Conservation (phyloP, 2,797 vertebrate genomes). For the Benthosema pterotum region DNA sequence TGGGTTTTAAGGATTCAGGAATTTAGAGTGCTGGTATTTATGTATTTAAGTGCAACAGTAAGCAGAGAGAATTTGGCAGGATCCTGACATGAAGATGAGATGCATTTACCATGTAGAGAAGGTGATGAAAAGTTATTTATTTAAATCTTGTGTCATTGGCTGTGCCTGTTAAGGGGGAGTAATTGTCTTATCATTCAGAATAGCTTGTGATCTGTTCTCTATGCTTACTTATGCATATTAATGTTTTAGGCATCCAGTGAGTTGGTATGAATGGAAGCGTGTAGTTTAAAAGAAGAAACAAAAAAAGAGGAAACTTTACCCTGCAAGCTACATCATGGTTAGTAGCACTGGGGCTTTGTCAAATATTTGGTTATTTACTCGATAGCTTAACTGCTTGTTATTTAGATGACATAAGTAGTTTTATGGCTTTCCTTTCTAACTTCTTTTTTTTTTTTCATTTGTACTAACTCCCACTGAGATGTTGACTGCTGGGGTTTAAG, state of each 20-base stretch:
- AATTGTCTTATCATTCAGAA: conserved; percentile 66
- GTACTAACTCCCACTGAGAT: conserved; percentile 52
- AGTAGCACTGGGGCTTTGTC: conserved; percentile 52
- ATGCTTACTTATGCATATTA: conserved; percentile 59
- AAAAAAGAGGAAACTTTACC: not conserved
- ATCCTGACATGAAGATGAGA: conserved; percentile 38
- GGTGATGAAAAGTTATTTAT: conserved; percentile 57
- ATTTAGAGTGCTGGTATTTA: conserved; percentile 69
- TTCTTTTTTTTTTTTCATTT: conserved; percentile 28
- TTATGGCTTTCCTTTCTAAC: not conserved
- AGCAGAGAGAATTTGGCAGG: conserved; percentile 6
- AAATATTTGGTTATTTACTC: conserved; percentile 64
- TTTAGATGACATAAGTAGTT: conserved; percentile 62
- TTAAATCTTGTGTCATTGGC: conserved; percentile 66
- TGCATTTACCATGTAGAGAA: conserved; percentile 18
- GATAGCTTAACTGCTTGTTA: conserved; percentile 69
- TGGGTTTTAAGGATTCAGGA: conserved; percentile 49
- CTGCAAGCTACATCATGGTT: conserved; percentile 43
- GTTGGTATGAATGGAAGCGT: conserved; percentile 61
- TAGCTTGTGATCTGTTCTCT: conserved; percentile 72
- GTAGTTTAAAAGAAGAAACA: conserved; percentile 35
- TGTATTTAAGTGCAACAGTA: conserved; percentile 44
- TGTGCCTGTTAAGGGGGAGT: conserved; percentile 59
- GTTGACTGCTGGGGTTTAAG: conserved; percentile 57
- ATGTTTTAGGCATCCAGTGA: conserved; percentile 63